Evolutionary conservation across 2,888 invertebrate genomes (phyloP), one percentile per base, ranked within the genome.

Genomic region (Theretra japonica): DNA sequence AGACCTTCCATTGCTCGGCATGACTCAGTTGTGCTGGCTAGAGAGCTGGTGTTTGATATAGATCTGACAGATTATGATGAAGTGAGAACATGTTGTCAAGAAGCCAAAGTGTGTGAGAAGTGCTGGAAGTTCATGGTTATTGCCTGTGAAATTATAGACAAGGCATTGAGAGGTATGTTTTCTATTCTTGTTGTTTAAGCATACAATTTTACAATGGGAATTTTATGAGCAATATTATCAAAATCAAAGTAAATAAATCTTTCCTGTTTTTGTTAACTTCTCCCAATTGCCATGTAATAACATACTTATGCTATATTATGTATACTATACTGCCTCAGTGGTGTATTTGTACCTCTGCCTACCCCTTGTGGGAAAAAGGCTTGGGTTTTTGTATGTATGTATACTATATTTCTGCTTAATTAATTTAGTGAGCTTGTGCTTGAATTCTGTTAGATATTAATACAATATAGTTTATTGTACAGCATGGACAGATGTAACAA

Each of bases 31-130:
- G 93, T 94, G 19, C 77, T 96, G 23, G 96, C 97, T 82, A 97
- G 98, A 86, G 99, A 99, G 94, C 94, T 99, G 19, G 98, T 99
- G 0, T 98, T 99, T 93, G 99, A 99, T 96, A 99, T 99, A 82
- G 99, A 99, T 95, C 97, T 99, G 95, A 99, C 99, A 53, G 99
- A 99, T 92, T 99, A 99, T 89, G 99, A 99, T 95, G 98, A 99
- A 86, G 97, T 99, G 0, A 95, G 99, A 86, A 97, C 96, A 41
- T 99, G 99, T 86, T 99, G 98, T 84, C 95, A 96, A 71, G 99
- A 98, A 70, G 97, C 98, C 1, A 97, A 96, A 84, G 97, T 99
- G 17, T 99, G 99, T 90, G 90, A 90, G 1, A 98, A 98, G 89
- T 99, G 99, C 88, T 99, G 99, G 99, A 98, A 97, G 83, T 98